Percentiles rank a stretch among this genome's conserved stretches.
These are phyloP conservation scores for Cyanocitta stelleri DNA, from an alignment of 2,113 vertebrate genomes.

Conservation along the genomic window DNA sequence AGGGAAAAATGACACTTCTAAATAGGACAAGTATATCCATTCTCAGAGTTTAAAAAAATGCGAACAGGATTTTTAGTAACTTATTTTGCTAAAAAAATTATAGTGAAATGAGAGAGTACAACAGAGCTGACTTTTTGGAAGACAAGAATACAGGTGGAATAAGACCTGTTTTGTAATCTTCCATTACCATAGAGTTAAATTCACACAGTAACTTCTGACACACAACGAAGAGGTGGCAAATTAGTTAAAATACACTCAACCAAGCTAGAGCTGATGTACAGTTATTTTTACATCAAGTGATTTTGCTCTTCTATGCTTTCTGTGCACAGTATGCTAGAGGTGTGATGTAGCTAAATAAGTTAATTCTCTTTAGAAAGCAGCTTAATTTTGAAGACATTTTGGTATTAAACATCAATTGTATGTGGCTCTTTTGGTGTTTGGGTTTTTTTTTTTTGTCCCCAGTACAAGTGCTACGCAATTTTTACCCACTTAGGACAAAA, in stretches of 20 bases:
- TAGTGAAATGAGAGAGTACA: not conserved
- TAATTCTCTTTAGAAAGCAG: not conserved
- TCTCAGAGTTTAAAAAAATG: not conserved
- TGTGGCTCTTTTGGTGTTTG: not conserved
- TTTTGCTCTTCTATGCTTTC: not conserved
- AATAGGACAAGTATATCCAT: not conserved
- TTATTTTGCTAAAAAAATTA: not conserved
- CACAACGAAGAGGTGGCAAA: not conserved
- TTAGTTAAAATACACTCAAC: not conserved
- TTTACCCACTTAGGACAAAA: not conserved
- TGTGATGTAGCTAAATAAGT: not conserved
- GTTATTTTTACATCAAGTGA: not conserved
- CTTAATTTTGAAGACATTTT: not conserved
- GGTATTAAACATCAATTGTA: not conserved
- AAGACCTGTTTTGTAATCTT: not conserved
- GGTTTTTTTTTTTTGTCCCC: rapidly evolving
- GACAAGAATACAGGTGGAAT: not conserved
- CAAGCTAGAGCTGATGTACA: not conserved
- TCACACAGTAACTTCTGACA: not conserved
- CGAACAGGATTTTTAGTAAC: not conserved
- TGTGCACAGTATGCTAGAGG: not conserved
- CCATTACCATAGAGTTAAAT: not conserved
- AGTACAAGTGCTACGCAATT: not conserved
- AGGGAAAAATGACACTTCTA: not conserved
- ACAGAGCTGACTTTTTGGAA: not conserved